Evolutionary conservation across 2,797 vertebrate species (phyloP).

Genomic region (Pangasius larnaudii): DNA sequence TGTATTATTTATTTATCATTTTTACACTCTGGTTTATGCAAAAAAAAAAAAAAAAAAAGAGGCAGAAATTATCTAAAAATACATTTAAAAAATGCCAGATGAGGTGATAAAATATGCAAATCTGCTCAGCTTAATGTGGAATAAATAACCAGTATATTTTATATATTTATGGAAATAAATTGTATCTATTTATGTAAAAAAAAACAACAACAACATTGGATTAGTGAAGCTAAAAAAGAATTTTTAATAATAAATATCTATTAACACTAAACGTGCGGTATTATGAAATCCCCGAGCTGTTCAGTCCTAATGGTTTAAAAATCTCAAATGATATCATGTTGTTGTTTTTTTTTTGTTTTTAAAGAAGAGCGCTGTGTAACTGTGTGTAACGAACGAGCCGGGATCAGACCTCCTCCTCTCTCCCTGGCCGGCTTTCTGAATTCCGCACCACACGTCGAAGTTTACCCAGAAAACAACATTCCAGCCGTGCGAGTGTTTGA

Average conservation of each 20-base stretch:
- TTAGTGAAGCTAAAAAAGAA: not conserved
- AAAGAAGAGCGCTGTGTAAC: slow-evolving; percentile 20
- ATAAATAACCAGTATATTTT: not conserved
- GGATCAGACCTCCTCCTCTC: slow-evolving; percentile 15
- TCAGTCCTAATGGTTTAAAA: too few relatives aligned
- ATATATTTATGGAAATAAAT: not conserved
- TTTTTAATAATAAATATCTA: not conserved
- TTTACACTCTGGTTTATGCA: not conserved
- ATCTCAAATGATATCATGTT: not conserved
- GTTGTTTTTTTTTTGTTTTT: too few relatives aligned
- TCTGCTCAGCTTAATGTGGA: not conserved
- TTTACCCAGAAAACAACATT: slow-evolving; percentile 68
- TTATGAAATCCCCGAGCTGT: not conserved
- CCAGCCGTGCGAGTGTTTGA: slow-evolving; percentile 63
- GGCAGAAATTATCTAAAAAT: too few relatives aligned
- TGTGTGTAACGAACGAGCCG: slow-evolving; percentile 35
- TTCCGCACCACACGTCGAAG: slow-evolving; percentile 66
- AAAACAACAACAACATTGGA: not conserved
- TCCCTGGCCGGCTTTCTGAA: slow-evolving; percentile 48
- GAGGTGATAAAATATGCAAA: not conserved
- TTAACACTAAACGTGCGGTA: not conserved
- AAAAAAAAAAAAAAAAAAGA: too few relatives aligned
- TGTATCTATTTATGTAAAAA: not conserved
- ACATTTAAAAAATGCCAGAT: not conserved
- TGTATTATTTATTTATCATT: not conserved